Base-by-base conservation (phyloP, 2,888 invertebrate genomes). In the Oligia fasciuncula region DNA sequence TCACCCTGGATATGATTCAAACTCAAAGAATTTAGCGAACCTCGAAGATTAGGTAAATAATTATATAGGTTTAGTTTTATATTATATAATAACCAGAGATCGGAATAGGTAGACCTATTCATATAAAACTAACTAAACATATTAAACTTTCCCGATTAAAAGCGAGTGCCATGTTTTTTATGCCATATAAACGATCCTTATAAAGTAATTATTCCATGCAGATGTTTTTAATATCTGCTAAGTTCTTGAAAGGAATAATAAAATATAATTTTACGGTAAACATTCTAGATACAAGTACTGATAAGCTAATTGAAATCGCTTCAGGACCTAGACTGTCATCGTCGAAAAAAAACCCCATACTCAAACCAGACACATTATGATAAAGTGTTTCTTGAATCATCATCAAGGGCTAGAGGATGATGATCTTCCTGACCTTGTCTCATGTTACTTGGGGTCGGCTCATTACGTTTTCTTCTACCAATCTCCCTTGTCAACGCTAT, bases 281-380 rank as follows among this genome's bases (percentile, higher is more conserved):
- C 17, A 66, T 80, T 72, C 74, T 54, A 54, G 73, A 86, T 86
- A 76, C 72, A 8, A 74, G 43, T 60, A n/a, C 2, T 40, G 78
- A 83, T 85, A 77, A 79, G 29, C 57, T 57, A 74, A 76, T 70
- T 77, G 54, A 51, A 69, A 76, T 77, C 14, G 77, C 66, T 67
- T 29, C 19, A 19, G 40, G 66, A 29, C 8, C 13, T 54, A 17
- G 5, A 23, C 49, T 51, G 43, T 68, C 63, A 43, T 74, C 49
- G 14, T 13, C 4, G 9, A 49, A 63, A n/a, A n/a, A 68, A 49
- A 72, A 54, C 9, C n/a, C 2, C 1, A 23, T 2, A 35, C 6
- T 14, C 14, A 43, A 23, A 69, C 6, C 29, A 17, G 19, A 43
- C 43, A 19, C 23, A 40, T 67, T 35, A n/a, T 6, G 11, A 8